Evolutionary conservation across 2,888 invertebrate species (phyloP).

Genomic region (Trichopoda pennipes): DNA sequence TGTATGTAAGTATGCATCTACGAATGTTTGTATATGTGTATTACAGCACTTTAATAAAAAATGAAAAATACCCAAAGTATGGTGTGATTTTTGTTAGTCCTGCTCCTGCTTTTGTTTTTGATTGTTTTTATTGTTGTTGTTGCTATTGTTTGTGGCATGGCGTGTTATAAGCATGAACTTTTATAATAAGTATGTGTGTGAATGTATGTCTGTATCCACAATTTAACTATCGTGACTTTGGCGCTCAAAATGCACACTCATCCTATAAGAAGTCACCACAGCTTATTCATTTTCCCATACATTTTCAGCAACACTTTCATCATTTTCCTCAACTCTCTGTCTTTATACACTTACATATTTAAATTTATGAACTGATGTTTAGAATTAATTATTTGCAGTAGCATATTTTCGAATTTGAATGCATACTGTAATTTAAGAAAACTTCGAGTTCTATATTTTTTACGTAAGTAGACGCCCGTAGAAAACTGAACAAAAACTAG

Average conservation of each 20-base stretch:
- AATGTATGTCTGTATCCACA: neutral
- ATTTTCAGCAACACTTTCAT: neutral
- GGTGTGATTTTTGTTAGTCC: neutral
- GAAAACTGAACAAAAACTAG: too few species aligned
- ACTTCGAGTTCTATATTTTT: too few species aligned
- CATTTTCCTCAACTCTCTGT: neutral
- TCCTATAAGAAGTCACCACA: slow-evolving; percentile 8
- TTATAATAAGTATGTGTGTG: neutral
- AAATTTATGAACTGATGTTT: neutral
- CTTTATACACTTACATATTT: neutral
- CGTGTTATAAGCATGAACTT: slow-evolving; percentile 37
- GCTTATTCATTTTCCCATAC: too few species aligned
- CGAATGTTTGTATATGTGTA: neutral
- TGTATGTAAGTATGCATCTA: too few species aligned
- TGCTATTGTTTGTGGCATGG: slow-evolving; percentile 44
- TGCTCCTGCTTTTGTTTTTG: slow-evolving; percentile 3
- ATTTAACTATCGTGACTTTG: slow-evolving; percentile 39
- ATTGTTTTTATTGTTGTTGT: slow-evolving; percentile 1
- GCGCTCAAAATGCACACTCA: slow-evolving; percentile 42
- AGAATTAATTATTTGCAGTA: neutral
- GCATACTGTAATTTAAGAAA: neutral
- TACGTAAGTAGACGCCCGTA: too few species aligned
- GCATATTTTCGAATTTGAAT: neutral
- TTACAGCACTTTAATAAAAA: neutral
- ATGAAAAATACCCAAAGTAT: neutral